These are phyloP conservation scores for Planiliza haematocheilus DNA, from an alignment of 2,113 vertebrate species.

Conservation along the genomic window DNA sequence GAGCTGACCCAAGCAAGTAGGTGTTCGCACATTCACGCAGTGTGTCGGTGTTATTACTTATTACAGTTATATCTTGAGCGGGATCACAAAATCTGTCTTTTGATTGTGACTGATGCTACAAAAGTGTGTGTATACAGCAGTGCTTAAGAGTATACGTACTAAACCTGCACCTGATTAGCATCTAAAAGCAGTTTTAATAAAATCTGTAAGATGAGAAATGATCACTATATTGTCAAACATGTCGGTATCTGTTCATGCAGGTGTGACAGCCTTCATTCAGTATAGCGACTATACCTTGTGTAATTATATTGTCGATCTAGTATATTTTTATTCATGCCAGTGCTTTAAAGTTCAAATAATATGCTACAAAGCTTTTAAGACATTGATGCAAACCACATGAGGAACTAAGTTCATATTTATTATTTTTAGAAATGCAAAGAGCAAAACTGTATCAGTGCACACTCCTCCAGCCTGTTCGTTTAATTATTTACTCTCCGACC, in stretches of 20 bases:
- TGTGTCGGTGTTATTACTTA: not conserved
- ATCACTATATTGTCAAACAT: too few species aligned
- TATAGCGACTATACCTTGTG: too few species aligned
- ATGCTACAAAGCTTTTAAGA: not conserved
- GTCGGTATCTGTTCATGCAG: too few species aligned
- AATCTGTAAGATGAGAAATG: too few species aligned
- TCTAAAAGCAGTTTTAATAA: not conserved
- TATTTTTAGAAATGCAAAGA: not conserved
- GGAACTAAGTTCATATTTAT: not conserved
- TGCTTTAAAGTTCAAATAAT: not conserved
- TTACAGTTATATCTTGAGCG: not conserved
- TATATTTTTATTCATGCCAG: not conserved
- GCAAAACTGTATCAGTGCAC: too few species aligned
- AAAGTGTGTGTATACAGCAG: not conserved
- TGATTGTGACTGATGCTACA: not conserved
- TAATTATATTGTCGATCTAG: not conserved
- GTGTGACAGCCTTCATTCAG: not conserved
- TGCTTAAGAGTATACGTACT: not conserved
- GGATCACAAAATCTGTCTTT: not conserved
- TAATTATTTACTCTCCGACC: not conserved
- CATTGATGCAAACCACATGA: not conserved
- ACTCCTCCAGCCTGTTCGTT: too few species aligned
- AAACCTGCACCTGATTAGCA: not conserved
- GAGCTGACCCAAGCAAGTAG: constrained; percentile 97
- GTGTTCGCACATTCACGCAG: constrained; percentile 49